These are phyloP conservation scores for Oconnorella tubifera DNA, from an alignment of 2,888 invertebrate genomes.

Conservation along the genomic window DNA sequence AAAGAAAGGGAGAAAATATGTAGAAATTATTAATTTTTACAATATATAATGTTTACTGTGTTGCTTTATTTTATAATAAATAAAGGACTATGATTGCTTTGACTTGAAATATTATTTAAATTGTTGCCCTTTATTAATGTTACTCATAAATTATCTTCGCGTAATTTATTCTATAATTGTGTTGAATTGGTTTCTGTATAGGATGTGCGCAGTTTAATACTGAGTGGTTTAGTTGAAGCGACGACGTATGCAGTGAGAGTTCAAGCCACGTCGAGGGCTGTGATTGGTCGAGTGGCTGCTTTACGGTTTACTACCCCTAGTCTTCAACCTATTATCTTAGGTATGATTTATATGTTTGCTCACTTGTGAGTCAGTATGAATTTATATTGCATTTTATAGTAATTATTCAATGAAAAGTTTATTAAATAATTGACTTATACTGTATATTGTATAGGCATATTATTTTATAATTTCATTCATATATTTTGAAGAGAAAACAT, in stretches of 20 bases:
- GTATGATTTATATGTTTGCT: background rate
- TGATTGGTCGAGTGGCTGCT: slow-evolving; percentile 22
- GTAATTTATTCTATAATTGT: background rate
- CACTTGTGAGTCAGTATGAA: background rate
- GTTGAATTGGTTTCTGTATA: background rate
- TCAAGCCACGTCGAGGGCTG: slow-evolving; percentile 24
- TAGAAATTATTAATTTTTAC: too few relatives aligned
- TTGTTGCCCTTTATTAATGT: too few relatives aligned
- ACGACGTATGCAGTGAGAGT: slow-evolving; percentile 22
- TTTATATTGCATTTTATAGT: background rate
- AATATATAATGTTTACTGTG: too few relatives aligned
- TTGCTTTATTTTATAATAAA: too few relatives aligned
- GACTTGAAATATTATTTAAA: too few relatives aligned
- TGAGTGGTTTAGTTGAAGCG: slow-evolving; percentile 19
- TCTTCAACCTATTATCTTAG: slow-evolving; percentile 12
- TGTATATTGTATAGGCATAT: too few relatives aligned
- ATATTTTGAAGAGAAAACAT: too few relatives aligned
- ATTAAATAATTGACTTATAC: background rate
- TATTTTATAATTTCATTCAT: too few relatives aligned
- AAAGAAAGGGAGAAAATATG: too few relatives aligned
- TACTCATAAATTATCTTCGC: too few relatives aligned
- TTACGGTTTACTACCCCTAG: slow-evolving; percentile 25
- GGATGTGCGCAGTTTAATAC: slow-evolving; percentile 22
- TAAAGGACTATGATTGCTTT: too few relatives aligned
- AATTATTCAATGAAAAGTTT: background rate